Percentiles rank a stretch among this genome's conserved stretches.
Conservation (phyloP, 2,113 vertebrate species). For the Hirundichthys speculiger region DNA sequence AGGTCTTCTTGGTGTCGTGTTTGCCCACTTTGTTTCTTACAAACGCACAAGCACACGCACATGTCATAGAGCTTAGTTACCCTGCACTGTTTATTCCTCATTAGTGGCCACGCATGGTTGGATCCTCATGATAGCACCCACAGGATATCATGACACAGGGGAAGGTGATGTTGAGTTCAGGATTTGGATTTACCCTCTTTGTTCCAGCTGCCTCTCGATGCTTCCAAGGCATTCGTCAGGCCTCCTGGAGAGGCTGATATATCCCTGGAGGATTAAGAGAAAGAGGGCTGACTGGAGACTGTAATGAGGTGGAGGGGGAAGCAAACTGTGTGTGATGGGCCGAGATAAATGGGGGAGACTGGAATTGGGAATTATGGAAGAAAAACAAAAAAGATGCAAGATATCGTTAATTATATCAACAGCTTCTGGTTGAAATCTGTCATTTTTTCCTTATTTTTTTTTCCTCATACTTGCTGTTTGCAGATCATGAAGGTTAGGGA, state of each 20-base stretch:
- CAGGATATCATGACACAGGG: constrained; percentile 41
- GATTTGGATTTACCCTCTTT: constrained; percentile 27
- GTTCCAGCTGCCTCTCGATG: constrained; percentile 24
- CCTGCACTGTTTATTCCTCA: constrained; percentile 54
- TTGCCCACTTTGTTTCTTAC: constrained; percentile 7
- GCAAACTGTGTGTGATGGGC: background rate
- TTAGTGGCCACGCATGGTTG: constrained; percentile 56
- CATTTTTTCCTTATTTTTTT: too few relatives aligned
- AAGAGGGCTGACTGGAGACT: constrained; percentile 23
- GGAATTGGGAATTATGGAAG: background rate
- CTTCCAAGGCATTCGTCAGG: constrained; percentile 31
- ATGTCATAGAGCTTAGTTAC: constrained; percentile 46
- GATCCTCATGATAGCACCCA: constrained; percentile 55
- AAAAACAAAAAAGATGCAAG: background rate
- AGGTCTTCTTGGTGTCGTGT: constrained; percentile 26
- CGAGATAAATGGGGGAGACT: too few relatives aligned
- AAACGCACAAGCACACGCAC: background rate
- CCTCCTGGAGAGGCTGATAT: constrained; percentile 49
- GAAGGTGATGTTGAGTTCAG: constrained; percentile 59
- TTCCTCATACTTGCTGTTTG: too few relatives aligned
- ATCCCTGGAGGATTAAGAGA: constrained; percentile 32
- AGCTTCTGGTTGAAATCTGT: too few relatives aligned
- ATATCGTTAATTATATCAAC: too few relatives aligned
- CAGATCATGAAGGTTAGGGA: too few relatives aligned
- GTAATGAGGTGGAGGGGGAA: constrained; percentile 36